These are phyloP conservation scores for Stomatorhinus ivindoensis DNA, from an alignment of 2,113 vertebrate species.

Conservation along the genomic window DNA sequence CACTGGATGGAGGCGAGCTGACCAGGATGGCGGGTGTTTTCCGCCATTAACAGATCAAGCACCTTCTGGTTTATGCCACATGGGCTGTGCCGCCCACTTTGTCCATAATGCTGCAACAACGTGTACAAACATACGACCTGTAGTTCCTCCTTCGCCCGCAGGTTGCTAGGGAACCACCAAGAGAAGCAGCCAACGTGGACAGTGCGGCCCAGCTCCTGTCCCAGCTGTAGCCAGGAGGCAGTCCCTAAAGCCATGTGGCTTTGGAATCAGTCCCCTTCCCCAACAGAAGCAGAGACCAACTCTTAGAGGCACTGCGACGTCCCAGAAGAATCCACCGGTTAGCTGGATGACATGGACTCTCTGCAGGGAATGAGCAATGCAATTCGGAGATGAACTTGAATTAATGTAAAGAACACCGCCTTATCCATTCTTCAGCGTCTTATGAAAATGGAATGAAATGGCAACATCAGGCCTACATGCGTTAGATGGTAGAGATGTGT, in stretches of 20 bases:
- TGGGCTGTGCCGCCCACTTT: not conserved
- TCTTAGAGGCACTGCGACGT: not conserved
- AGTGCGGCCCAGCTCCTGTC: slow-evolving; percentile 55
- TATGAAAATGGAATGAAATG: not conserved
- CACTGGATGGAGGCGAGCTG: not conserved
- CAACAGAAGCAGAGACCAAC: not conserved
- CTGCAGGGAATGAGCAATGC: not conserved
- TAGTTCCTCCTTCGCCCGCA: slow-evolving; percentile 20
- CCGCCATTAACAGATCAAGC: not conserved
- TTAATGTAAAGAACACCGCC: not conserved
- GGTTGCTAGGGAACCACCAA: slow-evolving; percentile 48
- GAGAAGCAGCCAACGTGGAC: slow-evolving; percentile 61
- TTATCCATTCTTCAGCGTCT: not conserved
- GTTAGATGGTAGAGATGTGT: not conserved
- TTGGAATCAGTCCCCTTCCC: not conserved
- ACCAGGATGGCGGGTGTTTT: not conserved
- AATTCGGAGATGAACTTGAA: not conserved
- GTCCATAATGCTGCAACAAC: not conserved
- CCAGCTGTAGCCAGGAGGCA: slow-evolving; percentile 45
- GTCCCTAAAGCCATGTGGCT: not conserved
- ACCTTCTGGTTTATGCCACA: not conserved
- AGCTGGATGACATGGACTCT: not conserved
- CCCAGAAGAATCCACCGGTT: not conserved
- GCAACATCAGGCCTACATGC: not conserved
- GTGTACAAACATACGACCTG: not conserved